These are phyloP conservation scores for Mesitornis unicolor DNA, from an alignment of 2,113 vertebrate genomes.

Conservation along the genomic window DNA sequence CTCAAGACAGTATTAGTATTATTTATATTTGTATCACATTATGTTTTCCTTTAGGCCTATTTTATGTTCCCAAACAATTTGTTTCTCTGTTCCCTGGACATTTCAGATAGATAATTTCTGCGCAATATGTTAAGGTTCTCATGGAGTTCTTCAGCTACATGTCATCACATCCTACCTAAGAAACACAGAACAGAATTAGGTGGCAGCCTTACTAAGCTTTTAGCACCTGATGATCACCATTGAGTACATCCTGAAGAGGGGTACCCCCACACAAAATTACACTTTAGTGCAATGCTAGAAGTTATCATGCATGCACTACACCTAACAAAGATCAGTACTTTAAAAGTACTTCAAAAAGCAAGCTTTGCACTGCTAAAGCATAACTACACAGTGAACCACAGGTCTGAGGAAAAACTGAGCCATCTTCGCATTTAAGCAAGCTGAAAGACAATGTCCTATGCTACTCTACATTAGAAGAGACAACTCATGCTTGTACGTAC, in stretches of 20 bases:
- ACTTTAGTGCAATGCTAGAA: background rate
- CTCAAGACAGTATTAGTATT: background rate
- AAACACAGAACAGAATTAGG: background rate
- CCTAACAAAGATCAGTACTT: background rate
- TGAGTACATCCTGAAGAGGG: background rate
- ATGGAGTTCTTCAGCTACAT: background rate
- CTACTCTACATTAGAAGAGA: background rate
- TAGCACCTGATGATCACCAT: background rate
- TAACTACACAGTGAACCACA: background rate
- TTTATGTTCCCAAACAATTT: background rate
- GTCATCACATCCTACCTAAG: background rate
- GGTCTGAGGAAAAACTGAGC: background rate
- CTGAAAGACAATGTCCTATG: background rate
- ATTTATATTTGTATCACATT: background rate
- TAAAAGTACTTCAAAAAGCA: background rate
- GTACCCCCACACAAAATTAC: background rate
- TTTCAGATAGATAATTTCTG: background rate
- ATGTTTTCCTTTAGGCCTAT: background rate
- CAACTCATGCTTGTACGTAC: background rate
- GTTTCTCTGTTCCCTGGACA: background rate
- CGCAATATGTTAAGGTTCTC: fast-evolving
- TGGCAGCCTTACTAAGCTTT: background rate
- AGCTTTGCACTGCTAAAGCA: background rate
- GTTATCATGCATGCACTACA: background rate
- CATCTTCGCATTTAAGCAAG: background rate